phyloP scores from a whole-genome alignment of 1,140 invertebrate genomes.

The Tachypleus tridentatus region DNA sequence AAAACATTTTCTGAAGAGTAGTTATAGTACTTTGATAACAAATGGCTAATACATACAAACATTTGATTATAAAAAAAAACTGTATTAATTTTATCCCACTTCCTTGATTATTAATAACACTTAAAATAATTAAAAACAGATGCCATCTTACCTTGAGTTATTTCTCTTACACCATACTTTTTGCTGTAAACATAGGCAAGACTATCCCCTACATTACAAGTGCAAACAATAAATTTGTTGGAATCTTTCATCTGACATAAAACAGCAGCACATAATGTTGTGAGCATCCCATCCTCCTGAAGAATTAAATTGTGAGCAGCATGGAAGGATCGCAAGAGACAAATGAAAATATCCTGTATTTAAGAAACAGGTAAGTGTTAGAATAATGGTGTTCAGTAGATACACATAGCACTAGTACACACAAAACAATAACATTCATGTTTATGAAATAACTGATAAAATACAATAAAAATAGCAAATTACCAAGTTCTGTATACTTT shows the following conservation, averaged over 20 bases:
- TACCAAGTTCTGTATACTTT: too few species aligned
- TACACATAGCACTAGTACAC: too few species aligned
- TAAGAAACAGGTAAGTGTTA: constrained; percentile 16
- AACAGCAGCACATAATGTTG: constrained; percentile 56
- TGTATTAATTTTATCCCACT: too few species aligned
- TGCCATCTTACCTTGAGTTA: constrained; percentile 46
- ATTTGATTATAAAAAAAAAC: too few species aligned
- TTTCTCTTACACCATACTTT: constrained; percentile 55
- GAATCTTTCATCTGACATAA: constrained; percentile 48
- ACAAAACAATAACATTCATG: background rate
- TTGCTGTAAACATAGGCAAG: constrained; percentile 76
- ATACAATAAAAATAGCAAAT: too few species aligned
- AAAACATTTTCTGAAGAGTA: too few species aligned
- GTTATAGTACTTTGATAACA: too few species aligned
- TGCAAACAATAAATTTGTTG: constrained; percentile 62
- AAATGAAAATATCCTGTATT: constrained; percentile 60
- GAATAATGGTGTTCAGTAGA: background rate
- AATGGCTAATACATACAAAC: too few species aligned
- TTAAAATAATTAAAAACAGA: too few species aligned
- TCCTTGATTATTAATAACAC: too few species aligned
- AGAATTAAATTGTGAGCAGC: constrained; percentile 76
- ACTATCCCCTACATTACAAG: constrained; percentile 83
- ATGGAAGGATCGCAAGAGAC: constrained; percentile 68
- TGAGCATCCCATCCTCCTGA: constrained; percentile 71
- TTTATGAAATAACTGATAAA: background rate